Evolutionary conservation across 1,140 invertebrate species (phyloP), one percentile per base, ranked within the genome.

Genomic region (Drosophila subpulchrella): DNA sequence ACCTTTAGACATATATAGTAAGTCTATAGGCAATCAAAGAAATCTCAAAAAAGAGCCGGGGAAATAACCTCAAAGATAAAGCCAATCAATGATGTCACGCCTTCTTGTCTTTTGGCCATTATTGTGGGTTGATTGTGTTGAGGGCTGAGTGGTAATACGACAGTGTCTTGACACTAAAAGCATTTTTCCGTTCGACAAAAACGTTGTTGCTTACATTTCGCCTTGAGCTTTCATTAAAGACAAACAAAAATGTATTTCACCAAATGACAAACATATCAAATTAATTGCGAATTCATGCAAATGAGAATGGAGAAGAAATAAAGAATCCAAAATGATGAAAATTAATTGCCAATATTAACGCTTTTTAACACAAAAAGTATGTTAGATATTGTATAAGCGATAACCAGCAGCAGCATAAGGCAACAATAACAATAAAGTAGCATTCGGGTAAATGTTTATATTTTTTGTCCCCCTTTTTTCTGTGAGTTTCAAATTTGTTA

Each of bases 281-380:
- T 84, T 85, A 85, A 85, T 85, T 85, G 82, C 68, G 50, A 78
- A 78, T 81, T 85, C 68, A 85, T 85, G 82, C 82, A 85, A 85
- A 85, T 85, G 62, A 65, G 46, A 36, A 20, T 55, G 73, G 36
- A 74, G 48, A 66, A 60, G 72, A 55, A 66, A 41, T 55, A 68
- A 65, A 71, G 51, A 71, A 71, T 71, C 5, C 42, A 27, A 71
- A 71, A 71, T 71, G 82, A 67, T 77, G 67, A 63, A 85, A 81
- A 85, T 85, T 85, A 85, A 85, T 85, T 85, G 82, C 63, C 82
- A 75, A 78, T 77, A 85, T 85, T 76, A 81, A 78, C 78, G 82
- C 65, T 46, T 86, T 81, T 78, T 60, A 81, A 85, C 77, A 85
- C 81, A 84, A 75, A 83, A 76, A 76, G 44, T 75, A 74, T 73